These are phyloP conservation scores for Onchidella celtica DNA, from an alignment of 2,888 invertebrate species.

Conservation along the genomic window DNA sequence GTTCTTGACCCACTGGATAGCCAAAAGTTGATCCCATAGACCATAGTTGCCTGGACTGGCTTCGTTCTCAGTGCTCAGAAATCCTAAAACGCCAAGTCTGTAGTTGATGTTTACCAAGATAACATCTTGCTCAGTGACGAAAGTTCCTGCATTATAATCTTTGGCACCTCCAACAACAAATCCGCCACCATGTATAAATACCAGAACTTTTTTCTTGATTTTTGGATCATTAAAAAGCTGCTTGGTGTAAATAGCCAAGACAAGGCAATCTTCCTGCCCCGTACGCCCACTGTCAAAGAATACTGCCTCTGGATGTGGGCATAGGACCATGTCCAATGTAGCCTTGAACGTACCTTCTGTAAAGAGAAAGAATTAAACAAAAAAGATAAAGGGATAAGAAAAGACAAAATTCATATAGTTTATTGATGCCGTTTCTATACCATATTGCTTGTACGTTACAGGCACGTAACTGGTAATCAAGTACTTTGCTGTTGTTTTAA, in stretches of 20 bases:
- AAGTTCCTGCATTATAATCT: conserved; percentile 83
- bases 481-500: too few species aligned
- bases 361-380: too few species aligned
- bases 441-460: too few species aligned
- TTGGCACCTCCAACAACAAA: conserved; percentile 94
- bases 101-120: conserved; percentile 97
- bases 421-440: too few species aligned
- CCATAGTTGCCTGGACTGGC: conserved; percentile 44
- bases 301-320: too few species aligned
- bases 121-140: conserved; percentile 93
- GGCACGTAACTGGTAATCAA: too few species aligned
- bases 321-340: too few species aligned
- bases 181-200: conserved; percentile 96
- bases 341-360: too few species aligned
- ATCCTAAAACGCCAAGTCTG: conserved; percentile 94
- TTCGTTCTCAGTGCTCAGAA: conserved; percentile 85
- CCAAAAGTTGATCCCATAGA: conserved; percentile 45
- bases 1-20: conserved; percentile 45
- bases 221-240: neutral
- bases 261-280: too few species aligned
- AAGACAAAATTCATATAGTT: too few species aligned
- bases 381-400: too few species aligned
- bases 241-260: neutral
- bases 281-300: too few species aligned
- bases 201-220: conserved; percentile 88